Evolutionary conservation across 2,888 invertebrate genomes (phyloP).

Genomic region (Candidula unifasciata): DNA sequence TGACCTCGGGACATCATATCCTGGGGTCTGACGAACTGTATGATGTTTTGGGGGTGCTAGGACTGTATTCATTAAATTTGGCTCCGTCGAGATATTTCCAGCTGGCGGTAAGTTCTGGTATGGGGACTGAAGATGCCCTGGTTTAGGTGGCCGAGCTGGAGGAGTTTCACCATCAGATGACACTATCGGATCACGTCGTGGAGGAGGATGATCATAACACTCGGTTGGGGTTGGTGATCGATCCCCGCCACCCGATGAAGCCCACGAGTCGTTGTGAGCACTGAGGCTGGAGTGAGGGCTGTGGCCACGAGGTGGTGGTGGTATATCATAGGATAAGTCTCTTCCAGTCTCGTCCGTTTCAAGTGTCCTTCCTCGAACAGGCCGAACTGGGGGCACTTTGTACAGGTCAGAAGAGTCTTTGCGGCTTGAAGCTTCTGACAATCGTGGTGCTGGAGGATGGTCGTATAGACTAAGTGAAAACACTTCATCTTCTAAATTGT

Average conservation of each 20-base stretch:
- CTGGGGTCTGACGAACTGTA: constrained; percentile 46
- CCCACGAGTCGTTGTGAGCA: constrained; percentile 64
- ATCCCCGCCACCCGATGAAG: constrained; percentile 51
- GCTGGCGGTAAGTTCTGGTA: constrained; percentile 72
- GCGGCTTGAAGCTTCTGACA: constrained; percentile 18
- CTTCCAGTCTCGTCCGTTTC: not conserved
- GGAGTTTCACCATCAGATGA: constrained; percentile 55
- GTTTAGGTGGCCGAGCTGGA: constrained; percentile 67
- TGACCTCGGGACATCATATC: constrained; percentile 60
- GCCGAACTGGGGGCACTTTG: constrained; percentile 57
- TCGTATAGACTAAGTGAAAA: constrained; percentile 56
- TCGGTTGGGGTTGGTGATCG: constrained; percentile 56
- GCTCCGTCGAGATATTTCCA: constrained; percentile 54
- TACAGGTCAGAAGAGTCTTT: constrained; percentile 49
- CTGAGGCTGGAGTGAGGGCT: constrained; percentile 66
- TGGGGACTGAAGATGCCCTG: constrained; percentile 60
- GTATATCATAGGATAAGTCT: constrained; percentile 48
- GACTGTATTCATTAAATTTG: constrained; percentile 38
- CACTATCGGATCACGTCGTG: constrained; percentile 51
- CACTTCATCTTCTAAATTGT: constrained; percentile 33
- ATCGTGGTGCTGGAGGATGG: constrained; percentile 56
- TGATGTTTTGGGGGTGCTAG: constrained; percentile 43
- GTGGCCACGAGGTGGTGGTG: constrained; percentile 57
- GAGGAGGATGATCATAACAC: constrained; percentile 66
- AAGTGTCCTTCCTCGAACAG: constrained; percentile 16